Evolutionary conservation across 2,113 vertebrate species (phyloP).

Genomic region (Scortum barcoo): DNA sequence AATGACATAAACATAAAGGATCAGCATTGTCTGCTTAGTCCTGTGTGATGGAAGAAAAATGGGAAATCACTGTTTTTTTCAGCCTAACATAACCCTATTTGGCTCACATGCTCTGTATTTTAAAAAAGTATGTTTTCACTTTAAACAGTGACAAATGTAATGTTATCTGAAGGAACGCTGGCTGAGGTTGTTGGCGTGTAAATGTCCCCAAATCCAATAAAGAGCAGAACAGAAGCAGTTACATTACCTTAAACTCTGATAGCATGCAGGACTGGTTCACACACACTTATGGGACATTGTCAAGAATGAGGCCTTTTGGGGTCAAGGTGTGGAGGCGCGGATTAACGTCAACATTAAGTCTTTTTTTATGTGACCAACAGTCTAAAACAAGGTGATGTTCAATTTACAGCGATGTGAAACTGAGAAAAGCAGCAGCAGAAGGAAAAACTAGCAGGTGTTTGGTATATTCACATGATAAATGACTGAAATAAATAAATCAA

Average conservation of each 20-base stretch:
- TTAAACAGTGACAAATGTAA: no score
- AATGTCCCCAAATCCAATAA: no score
- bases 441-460: not conserved
- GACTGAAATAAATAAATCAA: not conserved
- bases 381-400: not conserved
- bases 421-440: not conserved
- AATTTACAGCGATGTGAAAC: not conserved
- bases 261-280: not conserved
- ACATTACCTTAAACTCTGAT: not conserved
- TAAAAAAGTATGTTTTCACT: no score
- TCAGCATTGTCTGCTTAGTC: no score
- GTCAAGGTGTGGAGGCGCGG: not conserved
- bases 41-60: no score
- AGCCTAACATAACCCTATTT: no score
- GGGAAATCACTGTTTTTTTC: no score
- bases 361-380: not conserved
- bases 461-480: not conserved
- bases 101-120: no score
- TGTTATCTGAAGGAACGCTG: no score
- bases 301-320: not conserved
- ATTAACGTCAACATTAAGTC: not conserved
- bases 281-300: not conserved
- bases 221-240: no score
- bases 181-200: no score
- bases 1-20: no score